Conservation (phyloP, 1,140 invertebrate species). For the Hypsibius dujardini region DNA sequence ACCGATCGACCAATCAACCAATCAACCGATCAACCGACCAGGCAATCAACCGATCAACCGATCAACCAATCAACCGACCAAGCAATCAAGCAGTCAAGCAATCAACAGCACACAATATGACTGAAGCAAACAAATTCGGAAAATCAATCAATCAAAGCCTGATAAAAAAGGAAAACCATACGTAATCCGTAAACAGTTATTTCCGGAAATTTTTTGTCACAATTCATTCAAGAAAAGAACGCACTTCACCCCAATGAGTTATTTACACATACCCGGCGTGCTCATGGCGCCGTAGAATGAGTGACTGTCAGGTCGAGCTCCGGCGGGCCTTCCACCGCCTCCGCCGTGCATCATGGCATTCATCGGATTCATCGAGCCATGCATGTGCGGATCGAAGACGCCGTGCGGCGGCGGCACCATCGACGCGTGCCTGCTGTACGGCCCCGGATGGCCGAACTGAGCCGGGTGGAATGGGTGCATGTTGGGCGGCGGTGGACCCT, state of each 20-base stretch:
- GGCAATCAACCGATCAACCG: no score
- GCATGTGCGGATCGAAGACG: not conserved
- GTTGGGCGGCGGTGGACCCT: not conserved
- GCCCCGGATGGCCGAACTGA: not conserved
- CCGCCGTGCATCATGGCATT: not conserved
- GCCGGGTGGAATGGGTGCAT: conserved; percentile 2
- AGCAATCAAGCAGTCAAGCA: no score
- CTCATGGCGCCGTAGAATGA: not conserved
- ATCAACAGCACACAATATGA: no score
- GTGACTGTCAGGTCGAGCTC: not conserved
- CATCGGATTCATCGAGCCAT: not conserved
- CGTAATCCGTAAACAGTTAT: no score
- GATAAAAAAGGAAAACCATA: no score
- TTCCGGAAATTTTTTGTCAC: not conserved
- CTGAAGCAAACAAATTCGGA: no score
- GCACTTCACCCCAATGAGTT: not conserved
- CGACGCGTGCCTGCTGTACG: not conserved
- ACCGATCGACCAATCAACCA: not conserved
- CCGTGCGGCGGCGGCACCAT: not conserved
- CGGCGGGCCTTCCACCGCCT: not conserved
- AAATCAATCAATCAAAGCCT: no score
- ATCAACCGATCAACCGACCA: not conserved
- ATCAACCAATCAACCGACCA: no score
- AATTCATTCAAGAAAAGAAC: not conserved
- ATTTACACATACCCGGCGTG: not conserved